Evolutionary conservation across 2,888 invertebrate species (phyloP).

Genomic region (Escarpia spicata): DNA sequence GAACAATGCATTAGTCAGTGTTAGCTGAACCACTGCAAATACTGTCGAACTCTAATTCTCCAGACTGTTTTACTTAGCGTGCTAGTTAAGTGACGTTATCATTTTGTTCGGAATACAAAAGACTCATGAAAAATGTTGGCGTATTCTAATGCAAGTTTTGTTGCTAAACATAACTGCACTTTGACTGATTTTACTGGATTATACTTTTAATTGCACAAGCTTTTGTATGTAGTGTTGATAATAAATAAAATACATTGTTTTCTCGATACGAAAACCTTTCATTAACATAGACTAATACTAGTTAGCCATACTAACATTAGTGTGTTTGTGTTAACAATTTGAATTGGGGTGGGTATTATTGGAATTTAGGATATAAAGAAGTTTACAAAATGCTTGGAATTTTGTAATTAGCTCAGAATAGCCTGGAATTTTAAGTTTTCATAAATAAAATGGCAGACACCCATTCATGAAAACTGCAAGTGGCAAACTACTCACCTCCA

Average conservation of each 20-base stretch:
- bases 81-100: not conserved
- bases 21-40: not conserved
- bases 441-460: no score
- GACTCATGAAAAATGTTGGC: not conserved
- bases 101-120: not conserved
- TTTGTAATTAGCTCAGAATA: no score
- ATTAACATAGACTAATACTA: not conserved
- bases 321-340: not conserved
- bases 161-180: not conserved
- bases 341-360: not conserved
- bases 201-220: not conserved
- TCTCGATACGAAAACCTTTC: not conserved
- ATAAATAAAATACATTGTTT: not conserved
- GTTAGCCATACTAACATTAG: not conserved
- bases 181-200: not conserved
- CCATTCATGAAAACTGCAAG: no score
- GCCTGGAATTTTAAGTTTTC: no score
- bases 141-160: not conserved
- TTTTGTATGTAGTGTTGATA: not conserved
- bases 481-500: no score
- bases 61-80: not conserved
- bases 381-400: not conserved
- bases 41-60: not conserved
- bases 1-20: not conserved
- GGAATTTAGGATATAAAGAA: not conserved